Evolutionary conservation across 2,113 vertebrate species (phyloP), one percentile per base, ranked within the genome.

Genomic region (Pterocles gutturalis): DNA sequence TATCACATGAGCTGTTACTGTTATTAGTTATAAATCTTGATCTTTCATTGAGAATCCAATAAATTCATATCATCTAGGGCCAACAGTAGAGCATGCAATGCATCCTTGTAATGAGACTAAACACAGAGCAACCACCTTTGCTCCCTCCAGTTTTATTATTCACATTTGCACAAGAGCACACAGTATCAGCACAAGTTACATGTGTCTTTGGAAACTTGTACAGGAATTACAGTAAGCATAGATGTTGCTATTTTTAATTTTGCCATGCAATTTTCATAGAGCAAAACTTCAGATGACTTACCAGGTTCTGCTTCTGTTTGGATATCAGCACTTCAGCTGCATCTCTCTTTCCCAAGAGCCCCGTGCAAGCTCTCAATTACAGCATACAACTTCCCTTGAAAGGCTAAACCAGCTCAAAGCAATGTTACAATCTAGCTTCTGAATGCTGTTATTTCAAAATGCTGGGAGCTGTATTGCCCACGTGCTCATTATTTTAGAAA

Each of bases 291-390:
- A 46, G 25, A 53, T 11, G 8, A 34, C 36, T 55, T 79, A 45
- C 9, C 7, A 17, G 43, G 54, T 45, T 69, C 55, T 51, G 26
- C 28, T 48, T 73, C 33, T 71, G n/a, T 15, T 17, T 51, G 21
- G 15, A 7, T 3, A 28, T 21, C 38, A 69, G 16, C 16, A 81
- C 24, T 93, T 43, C 33, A 34, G 22, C 15, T 20, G 5, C 11
- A 3, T 13, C 61, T 12, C 43, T 55, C 61, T 41, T 67, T 25
- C 3, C 41, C 0, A 0, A 36, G 33, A 64, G 13, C 2, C 4
- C 15, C 8, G 1, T 17, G 4, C 6, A 54, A 12, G 9, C 10
- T 17, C 72, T 65, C 58, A 80, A n/a, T 65, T 26, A 64, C 3
- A 69, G 11, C 29, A 71, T 2, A 18, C 14, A 65, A 51, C 64